These are phyloP conservation scores for Anableps anableps DNA, from an alignment of 2,797 vertebrate species.

Conservation along the genomic window DNA sequence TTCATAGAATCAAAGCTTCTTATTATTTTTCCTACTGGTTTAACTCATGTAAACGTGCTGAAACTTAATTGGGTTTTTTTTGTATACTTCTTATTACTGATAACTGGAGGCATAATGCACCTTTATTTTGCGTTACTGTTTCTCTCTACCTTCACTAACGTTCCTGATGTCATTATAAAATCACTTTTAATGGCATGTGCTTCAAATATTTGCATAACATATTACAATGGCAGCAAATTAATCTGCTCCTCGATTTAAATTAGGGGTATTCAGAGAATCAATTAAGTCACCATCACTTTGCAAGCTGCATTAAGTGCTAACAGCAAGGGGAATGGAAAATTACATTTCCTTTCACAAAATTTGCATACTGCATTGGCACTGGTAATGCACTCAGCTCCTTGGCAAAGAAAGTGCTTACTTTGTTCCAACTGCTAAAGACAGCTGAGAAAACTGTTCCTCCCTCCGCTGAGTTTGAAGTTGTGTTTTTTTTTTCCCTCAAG, in stretches of 20 bases:
- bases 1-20: conserved; percentile 18
- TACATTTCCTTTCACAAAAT: conserved; percentile 70
- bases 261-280: conserved; percentile 64
- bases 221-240: conserved; percentile 56
- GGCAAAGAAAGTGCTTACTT: conserved; percentile 48
- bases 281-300: conserved; percentile 74
- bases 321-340: conserved; percentile 65
- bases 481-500: conserved; percentile 2
- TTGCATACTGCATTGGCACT: conserved; percentile 66
- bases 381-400: conserved; percentile 57
- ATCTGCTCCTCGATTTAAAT: conserved; percentile 72
- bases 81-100: background rate
- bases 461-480: conserved; percentile 24
- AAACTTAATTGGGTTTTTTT: conserved; percentile 8
- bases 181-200: conserved; percentile 53
- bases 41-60: conserved; percentile 2
- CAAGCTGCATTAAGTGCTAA: conserved; percentile 69
- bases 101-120: background rate
- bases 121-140: conserved; percentile 5
- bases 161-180: conserved; percentile 45
- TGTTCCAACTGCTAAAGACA: conserved; percentile 64
- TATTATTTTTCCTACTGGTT: conserved; percentile 14
- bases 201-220: conserved; percentile 71
- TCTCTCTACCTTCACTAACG: conserved; percentile 2
- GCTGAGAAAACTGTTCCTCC: conserved; percentile 51